Base-by-base conservation (phyloP, 1,140 invertebrate species). In the Drosophila pectinifera region DNA sequence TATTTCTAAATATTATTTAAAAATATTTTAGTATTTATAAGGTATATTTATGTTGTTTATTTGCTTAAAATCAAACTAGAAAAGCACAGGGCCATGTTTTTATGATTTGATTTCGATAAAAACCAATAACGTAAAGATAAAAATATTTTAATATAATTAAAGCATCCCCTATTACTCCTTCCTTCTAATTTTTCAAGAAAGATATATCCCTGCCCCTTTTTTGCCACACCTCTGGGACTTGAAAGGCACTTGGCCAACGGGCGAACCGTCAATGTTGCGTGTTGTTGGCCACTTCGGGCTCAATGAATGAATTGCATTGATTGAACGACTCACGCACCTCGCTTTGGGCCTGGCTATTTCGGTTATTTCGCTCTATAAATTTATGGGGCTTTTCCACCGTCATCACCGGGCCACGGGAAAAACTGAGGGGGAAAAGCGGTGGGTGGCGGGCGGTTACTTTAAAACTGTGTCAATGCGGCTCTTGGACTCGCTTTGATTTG, bases 301-400 rank as follows among this genome's bases (percentile, higher is more conserved):
- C 84, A 78, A 88, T 88, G 83, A 89, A 88, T 88, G 84, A 88
- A 88, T 88, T 88, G 84, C 76, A 83, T 89, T 88, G 83, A 88
- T 88, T 88, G 84, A 77, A 72, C 79, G 65, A 53, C 76, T 68
- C 82, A 86, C 82, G 82, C 82, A 82, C 78, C 75, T 75, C 56
- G 56, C 79, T 51, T 54, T 64, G 45, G 64, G 55, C 48, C 63
- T 49, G 54, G 73, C 57, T 46, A 28, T 67, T 67, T 42, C 36
- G 41, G 31, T 24, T 28, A 43, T 51, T 49, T 43, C 41, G 80
- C 69, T 79, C 64, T 70, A 83, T 83, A 83, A 83, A 84, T 83
- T 70, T 76, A 36, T 65, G 51, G 65, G 51, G 69, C 61, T 75
- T 73, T 80, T 65, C 65, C 65, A 49, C 36, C 43, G 16, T 11